Base-by-base conservation (phyloP, 2,888 invertebrate species). In the Drosophila anomelani region DNA sequence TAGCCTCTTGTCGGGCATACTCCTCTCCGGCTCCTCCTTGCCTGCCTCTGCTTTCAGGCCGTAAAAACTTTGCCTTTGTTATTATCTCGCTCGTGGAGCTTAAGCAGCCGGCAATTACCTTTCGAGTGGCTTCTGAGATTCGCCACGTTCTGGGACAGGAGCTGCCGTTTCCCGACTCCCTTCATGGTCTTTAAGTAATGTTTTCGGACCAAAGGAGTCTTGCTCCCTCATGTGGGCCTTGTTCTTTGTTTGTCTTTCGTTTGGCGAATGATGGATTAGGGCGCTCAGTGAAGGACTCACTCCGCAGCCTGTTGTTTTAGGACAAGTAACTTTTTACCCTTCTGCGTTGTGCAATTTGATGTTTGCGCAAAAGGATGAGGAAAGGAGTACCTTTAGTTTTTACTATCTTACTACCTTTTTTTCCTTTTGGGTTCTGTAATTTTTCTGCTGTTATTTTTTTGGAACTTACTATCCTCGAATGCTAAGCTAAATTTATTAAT, bases 71-170 rank as follows among this genome's bases (percentile, higher is more conserved):
- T 88, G 75, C 75, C 81, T 80, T 88, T 86, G 86, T 84, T 84
- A 86, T 88, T 86, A 88, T 83, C 81, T 75, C 53, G 57, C 54
- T 43, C 63, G 80, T 76, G 78, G 62, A 78, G 74, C 80, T 80
- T 66, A 81, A 85, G 81, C 82, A 87, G 77, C 80, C 80, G 71
- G 82, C 89, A 87, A 85, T 85, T 85, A 85, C 89, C 85, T 81
- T 75, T 87, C 78, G 88, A 85, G 85, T 85, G 76, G 76, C 82
- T 81, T 73, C 85, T 72, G 87, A 85, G 89, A 84, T 84, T 84
- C 79, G 67, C 70, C 58, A 43, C 54, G 46, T 47, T 70, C 41
- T 46, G n/a, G 41, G 41, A 41, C 15, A 17, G 17, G 47, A 47
- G 47, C 29, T 12, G 26, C 12, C 26, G 12, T 32, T 49, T 41